phyloP scores from a whole-genome alignment of 2,113 vertebrate species.

The Corydoras sp. region DNA sequence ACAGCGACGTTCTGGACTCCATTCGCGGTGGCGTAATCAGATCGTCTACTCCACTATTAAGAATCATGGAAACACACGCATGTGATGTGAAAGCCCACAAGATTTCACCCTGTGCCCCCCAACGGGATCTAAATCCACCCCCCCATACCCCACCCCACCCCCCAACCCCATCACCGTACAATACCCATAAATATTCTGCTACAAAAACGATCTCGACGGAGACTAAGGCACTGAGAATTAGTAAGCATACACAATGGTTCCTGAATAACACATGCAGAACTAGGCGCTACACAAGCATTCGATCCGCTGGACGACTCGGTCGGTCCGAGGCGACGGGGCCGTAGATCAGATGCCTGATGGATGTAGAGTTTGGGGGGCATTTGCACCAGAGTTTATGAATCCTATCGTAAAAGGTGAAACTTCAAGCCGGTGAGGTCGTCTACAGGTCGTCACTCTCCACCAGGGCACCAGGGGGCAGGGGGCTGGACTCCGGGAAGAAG shows the following conservation, averaged over 20 bases:
- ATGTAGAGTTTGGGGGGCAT: background rate
- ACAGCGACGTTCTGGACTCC: slow-evolving; percentile 18
- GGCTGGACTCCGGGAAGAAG: slow-evolving; percentile 90
- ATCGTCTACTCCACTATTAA: slow-evolving; percentile 13
- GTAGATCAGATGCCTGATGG: too few relatives aligned
- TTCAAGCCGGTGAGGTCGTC: slow-evolving; percentile 30
- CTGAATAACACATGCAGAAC: slow-evolving; percentile 57
- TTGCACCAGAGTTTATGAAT: slow-evolving; percentile 20
- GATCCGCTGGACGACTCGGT: too few relatives aligned
- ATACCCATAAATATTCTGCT: too few relatives aligned
- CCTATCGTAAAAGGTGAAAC: slow-evolving; percentile 3
- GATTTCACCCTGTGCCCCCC: background rate
- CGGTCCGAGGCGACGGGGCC: too few relatives aligned
- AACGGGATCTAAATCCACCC: background rate
- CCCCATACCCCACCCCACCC: background rate
- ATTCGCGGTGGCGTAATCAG: slow-evolving; percentile 26
- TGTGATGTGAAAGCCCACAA: slow-evolving; percentile 17
- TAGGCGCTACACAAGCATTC: slow-evolving; percentile 29
- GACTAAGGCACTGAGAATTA: slow-evolving; percentile 30
- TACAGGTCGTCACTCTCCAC: slow-evolving; percentile 97
- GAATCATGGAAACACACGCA: too few relatives aligned
- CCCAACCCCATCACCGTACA: too few relatives aligned
- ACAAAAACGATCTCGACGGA: background rate
- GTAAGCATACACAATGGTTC: slow-evolving; percentile 49
- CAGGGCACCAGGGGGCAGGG: slow-evolving; percentile 75